Conservation (phyloP, 2,113 vertebrate species). For the Drymodes brunneopygia region DNA sequence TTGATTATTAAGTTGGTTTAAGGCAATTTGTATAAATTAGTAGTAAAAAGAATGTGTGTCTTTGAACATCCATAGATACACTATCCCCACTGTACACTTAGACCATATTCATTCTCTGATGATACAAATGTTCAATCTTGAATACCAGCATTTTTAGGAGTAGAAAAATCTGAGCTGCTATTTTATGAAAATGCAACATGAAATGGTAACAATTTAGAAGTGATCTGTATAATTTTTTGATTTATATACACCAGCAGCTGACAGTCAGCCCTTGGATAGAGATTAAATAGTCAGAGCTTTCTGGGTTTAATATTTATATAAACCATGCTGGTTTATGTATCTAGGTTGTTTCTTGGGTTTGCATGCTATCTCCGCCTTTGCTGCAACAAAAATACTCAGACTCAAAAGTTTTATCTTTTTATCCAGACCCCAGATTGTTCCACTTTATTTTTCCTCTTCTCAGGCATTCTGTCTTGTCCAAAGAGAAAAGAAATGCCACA, state of each 20-base stretch:
- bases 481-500: background rate
- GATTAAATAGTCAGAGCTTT: background rate
- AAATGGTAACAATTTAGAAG: background rate
- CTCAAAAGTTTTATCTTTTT: background rate
- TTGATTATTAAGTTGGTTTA: background rate
- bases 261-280: background rate
- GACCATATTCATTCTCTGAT: background rate
- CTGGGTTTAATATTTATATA: background rate
- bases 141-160: background rate
- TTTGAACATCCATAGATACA: background rate
- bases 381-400: background rate
- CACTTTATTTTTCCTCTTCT: background rate
- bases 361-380: rapidly evolving
- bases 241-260: background rate
- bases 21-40: background rate
- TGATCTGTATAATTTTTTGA: background rate
- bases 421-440: background rate
- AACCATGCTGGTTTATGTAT: background rate
- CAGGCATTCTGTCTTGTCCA: background rate
- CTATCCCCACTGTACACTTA: background rate
- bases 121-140: background rate
- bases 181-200: background rate
- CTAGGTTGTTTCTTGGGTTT: background rate
- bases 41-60: background rate
- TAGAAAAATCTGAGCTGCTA: background rate